phyloP scores from a whole-genome alignment of 2,113 vertebrate species.

The Heterochromis multidens region DNA sequence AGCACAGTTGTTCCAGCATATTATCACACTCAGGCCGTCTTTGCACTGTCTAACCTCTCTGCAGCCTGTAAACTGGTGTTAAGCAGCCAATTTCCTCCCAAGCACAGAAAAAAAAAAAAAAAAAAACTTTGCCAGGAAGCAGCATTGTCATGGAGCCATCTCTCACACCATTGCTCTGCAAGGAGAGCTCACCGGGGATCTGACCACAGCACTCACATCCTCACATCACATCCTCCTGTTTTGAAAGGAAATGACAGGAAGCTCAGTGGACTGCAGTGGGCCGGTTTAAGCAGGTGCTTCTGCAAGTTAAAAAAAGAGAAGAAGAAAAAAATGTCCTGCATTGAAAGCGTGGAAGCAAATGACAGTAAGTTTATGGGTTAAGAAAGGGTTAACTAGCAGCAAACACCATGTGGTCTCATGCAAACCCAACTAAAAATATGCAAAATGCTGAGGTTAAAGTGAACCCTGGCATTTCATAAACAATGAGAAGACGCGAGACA shows the following conservation, averaged over 20 bases:
- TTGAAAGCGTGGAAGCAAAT: background rate
- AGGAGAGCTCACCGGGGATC: slow-evolving; percentile 26
- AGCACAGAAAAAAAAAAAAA: background rate
- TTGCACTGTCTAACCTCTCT: background rate
- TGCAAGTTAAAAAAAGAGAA: background rate
- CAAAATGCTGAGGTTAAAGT: background rate
- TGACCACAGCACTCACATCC: slow-evolving; percentile 45
- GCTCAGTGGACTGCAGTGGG: background rate
- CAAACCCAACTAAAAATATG: background rate
- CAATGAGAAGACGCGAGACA: background rate
- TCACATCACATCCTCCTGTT: slow-evolving; percentile 54
- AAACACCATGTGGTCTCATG: background rate
- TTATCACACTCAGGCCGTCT: background rate
- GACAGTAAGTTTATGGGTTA: background rate
- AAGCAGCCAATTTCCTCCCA: slow-evolving; percentile 25
- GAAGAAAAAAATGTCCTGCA: background rate
- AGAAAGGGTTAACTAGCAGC: background rate
- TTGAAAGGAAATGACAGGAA: slow-evolving; percentile 56
- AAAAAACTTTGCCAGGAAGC: slow-evolving; percentile 26
- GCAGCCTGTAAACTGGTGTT: background rate
- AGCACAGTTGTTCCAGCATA: background rate
- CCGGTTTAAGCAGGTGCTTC: slow-evolving; percentile 12
- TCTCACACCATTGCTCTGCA: slow-evolving; percentile 8
- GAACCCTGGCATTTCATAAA: slow-evolving; percentile 9
- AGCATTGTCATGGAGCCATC: slow-evolving; percentile 38